phyloP scores from a whole-genome alignment of 2,888 invertebrate genomes.

The Campoletis raptor region DNA sequence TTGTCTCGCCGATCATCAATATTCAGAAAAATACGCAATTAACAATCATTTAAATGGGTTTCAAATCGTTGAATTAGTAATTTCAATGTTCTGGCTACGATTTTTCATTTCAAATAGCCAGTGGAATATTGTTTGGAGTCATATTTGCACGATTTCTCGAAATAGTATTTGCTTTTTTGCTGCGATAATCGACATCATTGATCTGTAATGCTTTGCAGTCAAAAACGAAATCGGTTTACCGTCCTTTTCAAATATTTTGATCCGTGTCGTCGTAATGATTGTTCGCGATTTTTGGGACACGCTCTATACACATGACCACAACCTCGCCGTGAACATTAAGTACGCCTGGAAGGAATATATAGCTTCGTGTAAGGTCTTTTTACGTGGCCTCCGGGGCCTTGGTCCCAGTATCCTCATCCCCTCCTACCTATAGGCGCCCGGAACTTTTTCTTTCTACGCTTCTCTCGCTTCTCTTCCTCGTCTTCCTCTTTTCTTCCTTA shows the following conservation, averaged over 20 bases:
- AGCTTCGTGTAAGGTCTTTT: constrained; percentile 54
- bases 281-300: background rate
- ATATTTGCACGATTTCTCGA: no score
- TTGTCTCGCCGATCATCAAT: background rate
- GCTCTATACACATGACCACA: constrained; percentile 16
- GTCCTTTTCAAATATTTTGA: background rate
- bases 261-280: background rate
- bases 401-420: constrained; percentile 64
- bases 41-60: no score
- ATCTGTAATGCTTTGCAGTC: background rate
- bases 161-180: no score
- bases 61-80: no score
- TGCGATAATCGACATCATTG: no score
- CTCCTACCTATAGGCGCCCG: constrained; percentile 48
- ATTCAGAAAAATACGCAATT: no score
- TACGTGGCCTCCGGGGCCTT: constrained; percentile 66
- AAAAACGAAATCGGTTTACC: background rate
- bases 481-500: constrained; percentile 37
- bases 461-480: constrained; percentile 15
- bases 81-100: no score
- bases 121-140: no score
- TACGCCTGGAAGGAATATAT: constrained; percentile 48
- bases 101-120: no score
- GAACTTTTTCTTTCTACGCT: constrained; percentile 45
- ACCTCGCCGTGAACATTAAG: constrained; percentile 27